phyloP scores from a whole-genome alignment of 1,140 invertebrate species.

The Melitaea cinxia region DNA sequence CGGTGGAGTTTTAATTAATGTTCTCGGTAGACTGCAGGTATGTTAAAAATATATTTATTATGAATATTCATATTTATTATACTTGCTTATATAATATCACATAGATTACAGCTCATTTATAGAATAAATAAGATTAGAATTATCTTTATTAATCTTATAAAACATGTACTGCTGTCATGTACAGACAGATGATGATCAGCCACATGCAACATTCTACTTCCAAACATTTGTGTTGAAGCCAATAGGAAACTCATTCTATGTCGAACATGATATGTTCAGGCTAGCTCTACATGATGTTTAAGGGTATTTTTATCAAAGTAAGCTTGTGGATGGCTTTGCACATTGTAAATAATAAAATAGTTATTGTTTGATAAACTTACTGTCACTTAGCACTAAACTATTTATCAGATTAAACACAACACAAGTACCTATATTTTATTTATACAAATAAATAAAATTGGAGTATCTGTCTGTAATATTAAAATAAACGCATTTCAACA shows the following conservation, averaged over 20 bases:
- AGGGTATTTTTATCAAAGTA: conserved; percentile 51
- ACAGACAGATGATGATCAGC: conserved; percentile 95
- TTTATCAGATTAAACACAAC: neutral
- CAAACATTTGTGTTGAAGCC: conserved; percentile 96
- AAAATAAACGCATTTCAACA: too few species aligned
- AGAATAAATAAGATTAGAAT: neutral
- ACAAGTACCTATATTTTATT: neutral
- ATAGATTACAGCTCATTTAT: too few species aligned
- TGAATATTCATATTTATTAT: neutral
- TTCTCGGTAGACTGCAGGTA: conserved; percentile 96
- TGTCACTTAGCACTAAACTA: neutral
- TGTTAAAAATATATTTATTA: conserved; percentile 42
- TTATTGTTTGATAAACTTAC: neutral
- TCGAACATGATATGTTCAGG: conserved; percentile 95
- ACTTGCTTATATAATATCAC: neutral
- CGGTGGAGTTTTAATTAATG: conserved; percentile 96
- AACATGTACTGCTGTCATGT: conserved; percentile 40
- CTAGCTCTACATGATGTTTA: conserved; percentile 91
- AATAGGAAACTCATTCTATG: conserved; percentile 92
- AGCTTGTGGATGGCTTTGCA: conserved; percentile 39
- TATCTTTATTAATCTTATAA: conserved; percentile 2
- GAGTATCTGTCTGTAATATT: neutral
- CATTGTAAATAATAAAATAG: conserved; percentile 31
- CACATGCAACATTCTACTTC: conserved; percentile 94
- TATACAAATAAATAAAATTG: too few species aligned